Evolutionary conservation across 1,140 invertebrate species (phyloP).

Genomic region (Lycorma delicatula): DNA sequence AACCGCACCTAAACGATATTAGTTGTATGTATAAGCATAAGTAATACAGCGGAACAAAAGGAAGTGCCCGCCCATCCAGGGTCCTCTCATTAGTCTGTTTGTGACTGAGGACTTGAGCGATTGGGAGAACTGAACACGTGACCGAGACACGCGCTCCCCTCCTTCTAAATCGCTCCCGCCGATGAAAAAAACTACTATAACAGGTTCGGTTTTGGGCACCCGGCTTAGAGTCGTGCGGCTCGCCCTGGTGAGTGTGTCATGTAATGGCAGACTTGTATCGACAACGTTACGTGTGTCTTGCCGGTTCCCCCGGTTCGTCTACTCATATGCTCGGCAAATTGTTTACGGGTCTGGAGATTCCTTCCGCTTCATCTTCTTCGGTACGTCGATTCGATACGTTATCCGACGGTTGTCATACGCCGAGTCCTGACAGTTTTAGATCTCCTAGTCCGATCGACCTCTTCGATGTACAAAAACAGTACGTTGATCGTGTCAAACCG

Average conservation of each 20-base stretch:
- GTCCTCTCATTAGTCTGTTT: constrained; percentile 42
- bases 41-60: no score
- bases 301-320: neutral
- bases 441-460: constrained; percentile 41
- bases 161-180: neutral
- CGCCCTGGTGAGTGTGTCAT: neutral
- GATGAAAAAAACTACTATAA: neutral
- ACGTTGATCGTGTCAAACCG: no score
- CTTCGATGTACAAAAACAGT: constrained; percentile 1
- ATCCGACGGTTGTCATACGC: constrained; percentile 50
- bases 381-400: constrained; percentile 35
- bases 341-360: constrained; percentile 16
- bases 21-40: no score
- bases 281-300: neutral
- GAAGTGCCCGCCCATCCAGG: constrained; percentile 34
- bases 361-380: constrained; percentile 15
- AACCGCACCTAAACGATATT: no score
- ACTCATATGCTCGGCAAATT: neutral
- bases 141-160: constrained; percentile 6
- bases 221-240: neutral
- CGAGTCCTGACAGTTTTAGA: constrained; percentile 48
- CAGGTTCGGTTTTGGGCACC: neutral
- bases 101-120: constrained; percentile 39
- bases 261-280: neutral
- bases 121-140: constrained; percentile 12